Evolutionary conservation across 2,113 vertebrate species (phyloP).

Genomic region (Catharus fuscescens): DNA sequence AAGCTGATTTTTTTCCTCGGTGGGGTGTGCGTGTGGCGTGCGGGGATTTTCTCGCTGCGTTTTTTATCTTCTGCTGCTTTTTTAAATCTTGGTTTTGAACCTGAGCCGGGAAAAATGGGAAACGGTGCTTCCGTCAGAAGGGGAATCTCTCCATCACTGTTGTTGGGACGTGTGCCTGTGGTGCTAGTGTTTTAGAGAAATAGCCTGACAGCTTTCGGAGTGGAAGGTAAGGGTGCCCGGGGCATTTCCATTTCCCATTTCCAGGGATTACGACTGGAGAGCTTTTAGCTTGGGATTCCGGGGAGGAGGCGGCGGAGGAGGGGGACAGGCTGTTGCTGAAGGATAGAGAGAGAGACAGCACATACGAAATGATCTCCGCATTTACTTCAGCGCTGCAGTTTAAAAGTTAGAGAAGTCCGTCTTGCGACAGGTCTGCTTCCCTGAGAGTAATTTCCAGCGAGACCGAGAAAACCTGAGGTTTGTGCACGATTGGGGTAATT

Average conservation of each 20-base stretch:
- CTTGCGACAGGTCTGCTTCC: constrained; percentile 32
- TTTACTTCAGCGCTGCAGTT: constrained; percentile 68
- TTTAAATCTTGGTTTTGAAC: constrained; percentile 82
- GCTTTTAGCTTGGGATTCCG: constrained; percentile 33
- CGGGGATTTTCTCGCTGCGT: constrained; percentile 20
- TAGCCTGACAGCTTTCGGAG: constrained; percentile 94
- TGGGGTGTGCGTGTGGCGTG: constrained; percentile 18
- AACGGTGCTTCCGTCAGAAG: constrained; percentile 85
- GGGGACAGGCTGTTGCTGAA: constrained; percentile 62
- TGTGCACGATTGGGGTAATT: constrained; percentile 60
- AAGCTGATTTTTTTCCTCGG: constrained; percentile 44
- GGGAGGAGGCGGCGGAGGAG: constrained; percentile 55
- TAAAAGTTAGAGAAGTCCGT: constrained; percentile 78
- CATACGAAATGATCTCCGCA: constrained; percentile 40
- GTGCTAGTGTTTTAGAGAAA: constrained; percentile 92
- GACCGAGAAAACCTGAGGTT: constrained; percentile 51
- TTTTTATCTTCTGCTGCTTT: constrained; percentile 73
- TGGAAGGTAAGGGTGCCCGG: constrained; percentile 89
- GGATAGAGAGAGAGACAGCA: constrained; percentile 15
- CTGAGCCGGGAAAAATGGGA: constrained; percentile 90
- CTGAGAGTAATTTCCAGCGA: constrained; percentile 28
- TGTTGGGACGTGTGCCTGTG: constrained; percentile 82
- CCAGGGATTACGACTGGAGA: constrained; percentile 32
- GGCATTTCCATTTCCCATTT: constrained; percentile 47
- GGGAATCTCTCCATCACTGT: constrained; percentile 78